Evolutionary conservation across 2,888 invertebrate species (phyloP).

Genomic region (Cephus rjabovi): DNA sequence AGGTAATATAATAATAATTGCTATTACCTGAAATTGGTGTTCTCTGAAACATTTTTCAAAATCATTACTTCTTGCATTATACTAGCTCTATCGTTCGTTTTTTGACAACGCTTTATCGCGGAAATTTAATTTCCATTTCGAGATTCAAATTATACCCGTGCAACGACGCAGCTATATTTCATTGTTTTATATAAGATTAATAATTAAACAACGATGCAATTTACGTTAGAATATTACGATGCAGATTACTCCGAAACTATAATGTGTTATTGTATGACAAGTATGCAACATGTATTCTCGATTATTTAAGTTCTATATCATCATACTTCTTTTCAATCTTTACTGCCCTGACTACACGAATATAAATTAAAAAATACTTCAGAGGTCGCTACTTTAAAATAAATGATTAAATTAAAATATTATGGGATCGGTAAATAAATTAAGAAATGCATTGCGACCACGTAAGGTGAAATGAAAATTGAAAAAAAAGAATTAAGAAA

Average conservation of each 20-base stretch:
- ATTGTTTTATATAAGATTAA: too few species aligned
- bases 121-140: not conserved
- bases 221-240: not conserved
- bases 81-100: not conserved
- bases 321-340: not conserved
- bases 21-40: slow-evolving; percentile 42
- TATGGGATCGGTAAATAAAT: slow-evolving; percentile 15
- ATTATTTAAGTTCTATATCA: not conserved
- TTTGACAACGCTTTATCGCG: not conserved
- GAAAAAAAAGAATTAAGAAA: slow-evolving; percentile 24
- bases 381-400: slow-evolving; percentile 44
- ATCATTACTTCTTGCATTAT: not conserved
- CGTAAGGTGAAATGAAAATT: slow-evolving; percentile 27
- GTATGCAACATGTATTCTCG: not conserved
- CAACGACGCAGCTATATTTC: not conserved
- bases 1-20: slow-evolving; percentile 44
- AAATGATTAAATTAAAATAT: slow-evolving; percentile 21
- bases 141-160: not conserved
- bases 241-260: not conserved
- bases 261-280: not conserved
- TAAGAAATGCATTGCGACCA: slow-evolving; percentile 20
- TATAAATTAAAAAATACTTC: slow-evolving; percentile 41
- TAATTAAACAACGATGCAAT: not conserved
- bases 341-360: not conserved
- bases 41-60: slow-evolving; percentile 53